phyloP scores from a whole-genome alignment of 2,797 vertebrate species.

The Morelia viridis region DNA sequence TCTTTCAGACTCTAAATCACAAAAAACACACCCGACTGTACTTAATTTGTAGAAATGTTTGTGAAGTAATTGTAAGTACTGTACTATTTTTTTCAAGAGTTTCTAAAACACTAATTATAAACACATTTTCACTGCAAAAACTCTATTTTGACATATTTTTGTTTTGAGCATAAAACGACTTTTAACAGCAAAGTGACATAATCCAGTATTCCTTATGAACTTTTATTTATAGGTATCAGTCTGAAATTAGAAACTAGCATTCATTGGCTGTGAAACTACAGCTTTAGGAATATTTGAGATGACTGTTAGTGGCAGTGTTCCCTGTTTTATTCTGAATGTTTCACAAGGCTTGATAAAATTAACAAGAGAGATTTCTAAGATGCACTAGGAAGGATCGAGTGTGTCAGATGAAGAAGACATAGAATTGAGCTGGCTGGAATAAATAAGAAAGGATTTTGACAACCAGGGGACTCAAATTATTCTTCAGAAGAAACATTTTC shows the following conservation, averaged over 20 bases:
- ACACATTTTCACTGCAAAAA: not conserved
- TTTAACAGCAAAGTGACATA: constrained; percentile 7
- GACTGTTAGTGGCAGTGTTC: not conserved
- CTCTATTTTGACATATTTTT: not conserved
- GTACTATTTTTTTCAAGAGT: not conserved
- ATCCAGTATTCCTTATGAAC: constrained; percentile 25
- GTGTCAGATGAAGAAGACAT: constrained; percentile 2
- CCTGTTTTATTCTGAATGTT: constrained; percentile 3
- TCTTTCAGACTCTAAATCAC: constrained; percentile 31
- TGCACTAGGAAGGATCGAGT: not conserved
- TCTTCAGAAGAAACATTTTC: not conserved
- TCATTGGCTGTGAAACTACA: not conserved
- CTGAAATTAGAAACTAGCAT: not conserved
- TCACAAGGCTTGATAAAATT: constrained; percentile 7
- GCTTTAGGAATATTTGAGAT: not conserved
- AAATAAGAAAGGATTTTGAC: not conserved
- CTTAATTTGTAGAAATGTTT: constrained; percentile 11
- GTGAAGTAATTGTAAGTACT: constrained; percentile 26
- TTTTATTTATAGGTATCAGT: not conserved
- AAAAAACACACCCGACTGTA: constrained; percentile 1
- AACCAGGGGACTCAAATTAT: not conserved
- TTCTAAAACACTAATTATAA: constrained; percentile 7
- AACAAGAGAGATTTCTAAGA: not conserved
- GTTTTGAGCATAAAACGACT: constrained; percentile 11
- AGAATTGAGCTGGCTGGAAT: not conserved